Evolutionary conservation across 2,113 vertebrate species (phyloP).

Genomic region (Scophthalmus maximus): DNA sequence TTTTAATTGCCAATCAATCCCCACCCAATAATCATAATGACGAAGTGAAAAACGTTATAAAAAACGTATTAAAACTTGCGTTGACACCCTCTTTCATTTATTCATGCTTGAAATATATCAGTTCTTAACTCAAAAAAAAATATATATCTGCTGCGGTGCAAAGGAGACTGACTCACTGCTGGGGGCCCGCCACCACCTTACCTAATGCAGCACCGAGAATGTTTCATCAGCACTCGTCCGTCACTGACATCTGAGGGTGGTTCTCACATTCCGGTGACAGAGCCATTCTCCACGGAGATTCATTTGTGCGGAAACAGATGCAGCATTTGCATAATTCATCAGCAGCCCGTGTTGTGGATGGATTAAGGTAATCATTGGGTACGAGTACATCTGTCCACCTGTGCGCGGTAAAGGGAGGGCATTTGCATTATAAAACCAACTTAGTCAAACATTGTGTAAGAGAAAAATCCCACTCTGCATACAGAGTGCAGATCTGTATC

Average conservation of each 20-base stretch:
- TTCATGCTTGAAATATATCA: neutral
- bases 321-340: conserved; percentile 78
- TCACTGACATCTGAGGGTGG: conserved; percentile 33
- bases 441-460: conserved; percentile 20
- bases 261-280: conserved; percentile 28
- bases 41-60: no score
- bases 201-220: conserved; percentile 13
- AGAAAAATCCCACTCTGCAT: neutral
- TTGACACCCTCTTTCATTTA: neutral
- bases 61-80: no score
- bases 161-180: neutral
- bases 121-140: no score
- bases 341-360: conserved; percentile 58
- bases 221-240: conserved; percentile 22
- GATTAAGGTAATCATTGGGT: conserved; percentile 63
- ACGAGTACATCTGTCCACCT: conserved; percentile 61
- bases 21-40: no score
- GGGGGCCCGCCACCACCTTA: neutral
- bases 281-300: conserved; percentile 62
- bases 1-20: no score
- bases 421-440: conserved; percentile 49
- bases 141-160: neutral
- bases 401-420: conserved; percentile 4
- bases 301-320: conserved; percentile 68
- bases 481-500: neutral